Evolutionary conservation across 2,888 invertebrate genomes (phyloP), one percentile per base, ranked within the genome.

Genomic region (Aspidapion aeneum): DNA sequence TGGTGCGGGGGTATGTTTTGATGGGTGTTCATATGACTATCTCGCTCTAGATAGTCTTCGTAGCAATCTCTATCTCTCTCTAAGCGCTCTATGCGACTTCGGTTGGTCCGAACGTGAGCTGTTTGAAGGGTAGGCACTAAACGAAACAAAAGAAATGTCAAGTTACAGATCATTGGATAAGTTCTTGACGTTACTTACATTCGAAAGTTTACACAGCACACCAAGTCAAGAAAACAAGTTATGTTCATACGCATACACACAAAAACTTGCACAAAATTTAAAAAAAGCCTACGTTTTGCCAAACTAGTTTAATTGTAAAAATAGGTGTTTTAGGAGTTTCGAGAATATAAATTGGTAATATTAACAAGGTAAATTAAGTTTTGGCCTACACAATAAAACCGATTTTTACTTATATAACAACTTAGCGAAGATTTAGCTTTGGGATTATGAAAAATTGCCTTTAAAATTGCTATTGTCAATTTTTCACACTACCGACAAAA

Each of bases 41-140:
- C 71, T 64, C 77, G 73, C 49, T 80, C 80, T 16, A 72, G 74
- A 69, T 81, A 82, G 71, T 87, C 86, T 73, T 86, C 86, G 74
- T 78, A 86, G 12, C 35, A 35, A 12, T 35, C 35, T 35, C 35
- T 35, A 75, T 77, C 86, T 55, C 80, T 73, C 50, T 81, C 81
- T 35, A 35, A 35, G 63, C 81, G 70, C 65, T 82, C 81, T 66
- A 86, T 81, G 69, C 84, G 78, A 70, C 82, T 82, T 67, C 86
- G 81, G 7, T 61, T 18, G 66, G 77, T 79, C 67, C 81, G 75
- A 61, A 74, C 71, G 70, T 81, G 81, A 59, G 77, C 75, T 64
- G 81, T 79, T 68, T 82, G 82, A 72, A 81, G 82, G 59, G 81
- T 78, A 55, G 81, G 75, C 71, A 78, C 80, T 80, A 75, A 63